phyloP scores from a whole-genome alignment of 2,888 invertebrate species.

The Rhorus exstirpatorius region DNA sequence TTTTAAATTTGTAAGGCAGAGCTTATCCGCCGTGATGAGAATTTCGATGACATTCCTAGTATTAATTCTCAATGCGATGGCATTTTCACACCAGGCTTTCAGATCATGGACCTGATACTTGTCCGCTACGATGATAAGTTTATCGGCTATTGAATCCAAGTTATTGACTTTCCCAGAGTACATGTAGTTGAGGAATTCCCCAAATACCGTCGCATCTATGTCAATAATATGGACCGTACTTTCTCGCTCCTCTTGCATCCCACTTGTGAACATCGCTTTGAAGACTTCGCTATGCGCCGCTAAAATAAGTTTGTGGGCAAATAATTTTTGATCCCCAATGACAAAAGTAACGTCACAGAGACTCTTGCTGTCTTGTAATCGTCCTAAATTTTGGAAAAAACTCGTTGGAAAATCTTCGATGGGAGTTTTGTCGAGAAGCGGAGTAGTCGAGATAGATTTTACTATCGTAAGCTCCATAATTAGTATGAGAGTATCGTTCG shows the following conservation, averaged over 20 bases:
- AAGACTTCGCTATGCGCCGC: constrained; percentile 26
- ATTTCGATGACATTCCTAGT: background rate
- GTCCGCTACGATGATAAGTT: constrained; percentile 22
- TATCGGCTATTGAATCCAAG: background rate
- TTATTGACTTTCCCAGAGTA: constrained; percentile 9
- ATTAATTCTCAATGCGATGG: background rate
- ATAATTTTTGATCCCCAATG: background rate
- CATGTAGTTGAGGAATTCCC: constrained; percentile 22
- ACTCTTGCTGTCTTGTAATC: background rate
- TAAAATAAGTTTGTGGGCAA: constrained; percentile 5
- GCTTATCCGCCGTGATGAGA: background rate
- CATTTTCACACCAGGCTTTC: background rate
- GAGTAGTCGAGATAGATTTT: background rate
- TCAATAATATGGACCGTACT: constrained; percentile 6
- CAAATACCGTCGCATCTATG: background rate
- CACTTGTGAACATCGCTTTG: background rate
- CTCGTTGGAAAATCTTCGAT: background rate
- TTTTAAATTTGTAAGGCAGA: background rate
- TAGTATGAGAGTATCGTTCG: constrained; percentile 11
- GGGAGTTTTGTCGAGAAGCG: background rate
- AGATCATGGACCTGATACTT: constrained; percentile 21
- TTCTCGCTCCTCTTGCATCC: background rate
- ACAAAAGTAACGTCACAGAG: constrained; percentile 21
- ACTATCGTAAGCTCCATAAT: constrained; percentile 10
- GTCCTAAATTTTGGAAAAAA: background rate